Conservation (phyloP, 2,888 invertebrate species). For the Latheticus oryzae region DNA sequence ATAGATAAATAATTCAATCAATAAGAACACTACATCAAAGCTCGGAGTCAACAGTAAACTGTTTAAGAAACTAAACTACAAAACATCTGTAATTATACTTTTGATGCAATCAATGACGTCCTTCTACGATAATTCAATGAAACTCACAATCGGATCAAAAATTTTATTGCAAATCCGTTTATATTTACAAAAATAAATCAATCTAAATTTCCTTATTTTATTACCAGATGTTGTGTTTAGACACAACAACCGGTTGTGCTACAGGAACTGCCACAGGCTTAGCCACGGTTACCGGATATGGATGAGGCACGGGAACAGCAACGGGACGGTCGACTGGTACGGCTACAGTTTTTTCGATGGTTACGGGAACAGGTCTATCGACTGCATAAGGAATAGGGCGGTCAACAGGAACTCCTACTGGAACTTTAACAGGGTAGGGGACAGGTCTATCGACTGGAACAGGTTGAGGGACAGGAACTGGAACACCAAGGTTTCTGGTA, state of each 20-base stretch:
- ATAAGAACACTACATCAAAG: no score
- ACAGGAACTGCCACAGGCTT: constrained; percentile 56
- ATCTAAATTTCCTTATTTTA: constrained; percentile 40
- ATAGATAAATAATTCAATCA: no score
- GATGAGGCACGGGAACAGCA: constrained; percentile 59
- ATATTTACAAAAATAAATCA: constrained; percentile 37
- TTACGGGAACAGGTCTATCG: constrained; percentile 65
- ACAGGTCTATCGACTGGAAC: constrained; percentile 59
- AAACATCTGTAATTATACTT: no score
- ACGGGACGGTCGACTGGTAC: constrained; percentile 70
- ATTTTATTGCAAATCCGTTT: constrained; percentile 16
- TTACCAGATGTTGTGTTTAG: no score
- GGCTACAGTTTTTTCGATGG: constrained; percentile 68
- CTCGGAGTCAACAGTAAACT: no score
- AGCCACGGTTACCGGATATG: constrained; percentile 60
- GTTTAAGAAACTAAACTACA: no score
- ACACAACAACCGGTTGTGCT: constrained; percentile 57
- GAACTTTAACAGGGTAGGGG: constrained; percentile 61
- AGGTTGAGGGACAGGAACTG: constrained; percentile 68
- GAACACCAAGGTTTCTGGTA: constrained; percentile 66
- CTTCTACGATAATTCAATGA: no score
- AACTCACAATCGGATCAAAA: no score
- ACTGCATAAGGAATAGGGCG: constrained; percentile 66
- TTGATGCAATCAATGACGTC: no score
- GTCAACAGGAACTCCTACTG: constrained; percentile 61